A percentile compares a stretch with the other conserved stretches of the same genome.
Evolutionary conservation across 1,140 invertebrate genomes (phyloP).

Genomic region (Anadara kagoshimensis): DNA sequence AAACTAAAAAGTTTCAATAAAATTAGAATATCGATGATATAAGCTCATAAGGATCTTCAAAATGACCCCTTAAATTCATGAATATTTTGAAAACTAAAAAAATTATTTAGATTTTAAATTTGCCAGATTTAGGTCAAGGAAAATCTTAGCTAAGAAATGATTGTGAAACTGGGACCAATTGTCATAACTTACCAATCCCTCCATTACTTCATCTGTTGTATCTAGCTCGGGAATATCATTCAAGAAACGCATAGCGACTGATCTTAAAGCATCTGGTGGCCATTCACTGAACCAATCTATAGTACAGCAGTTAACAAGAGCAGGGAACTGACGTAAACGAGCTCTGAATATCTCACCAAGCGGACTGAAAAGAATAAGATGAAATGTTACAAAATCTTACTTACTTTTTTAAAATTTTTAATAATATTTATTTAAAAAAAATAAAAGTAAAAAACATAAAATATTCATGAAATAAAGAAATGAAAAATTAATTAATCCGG

Average conservation of each 20-base stretch:
- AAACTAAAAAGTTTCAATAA: too few species aligned
- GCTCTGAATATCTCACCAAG: constrained; percentile 74
- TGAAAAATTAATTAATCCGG: neutral
- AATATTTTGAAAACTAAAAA: too few species aligned
- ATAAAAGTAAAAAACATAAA: too few species aligned
- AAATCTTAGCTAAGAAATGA: too few species aligned
- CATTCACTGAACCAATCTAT: constrained; percentile 80
- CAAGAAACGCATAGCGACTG: constrained; percentile 71
- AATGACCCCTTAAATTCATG: too few species aligned
- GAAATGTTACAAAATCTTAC: neutral
- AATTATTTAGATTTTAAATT: too few species aligned
- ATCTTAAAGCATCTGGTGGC: constrained; percentile 81
- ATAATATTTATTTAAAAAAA: too few species aligned
- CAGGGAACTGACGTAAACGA: constrained; percentile 73
- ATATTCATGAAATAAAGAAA: neutral
- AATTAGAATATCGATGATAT: too few species aligned
- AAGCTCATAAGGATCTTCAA: too few species aligned
- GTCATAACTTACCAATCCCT: constrained; percentile 67
- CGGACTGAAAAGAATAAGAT: constrained; percentile 62
- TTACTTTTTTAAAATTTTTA: too few species aligned
- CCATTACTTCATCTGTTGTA: constrained; percentile 65
- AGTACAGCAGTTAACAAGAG: constrained; percentile 74
- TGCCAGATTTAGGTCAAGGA: too few species aligned
- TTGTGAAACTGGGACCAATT: too few species aligned
- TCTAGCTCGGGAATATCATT: constrained; percentile 70